Evolutionary conservation across 2,113 vertebrate genomes (phyloP), one percentile per base, ranked within the genome.

Genomic region (Perognathus longimembris): DNA sequence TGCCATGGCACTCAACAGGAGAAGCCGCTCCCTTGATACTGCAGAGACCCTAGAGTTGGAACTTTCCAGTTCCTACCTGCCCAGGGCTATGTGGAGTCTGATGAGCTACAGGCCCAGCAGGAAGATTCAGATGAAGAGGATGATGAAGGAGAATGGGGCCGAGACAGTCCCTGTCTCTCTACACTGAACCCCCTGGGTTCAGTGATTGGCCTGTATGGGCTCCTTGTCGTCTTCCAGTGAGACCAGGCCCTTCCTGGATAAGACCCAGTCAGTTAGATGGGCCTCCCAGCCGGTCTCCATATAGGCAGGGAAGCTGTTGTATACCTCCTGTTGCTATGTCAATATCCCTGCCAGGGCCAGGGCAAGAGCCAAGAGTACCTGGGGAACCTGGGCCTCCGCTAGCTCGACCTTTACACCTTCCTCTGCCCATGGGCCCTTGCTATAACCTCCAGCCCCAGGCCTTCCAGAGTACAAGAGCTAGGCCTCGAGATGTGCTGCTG

Each of bases 21-120:
- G 99, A 83, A 99, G 99, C 94, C 98, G 99, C 24, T 99, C 99
- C 5, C 98, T 99, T 14, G 99, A 99, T 94, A 99, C 98, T 0
- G 79, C 97, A 45, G 99, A 99, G 94, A 98, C 98, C 94, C 97
- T 99, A 95, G 99, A 99, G 78, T 95, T 98, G 6, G 98, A 99
- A 70, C 98, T 98, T 7, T 97, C 98, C 0, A 98, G 97, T 69
- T 71, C 96, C 1, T 98, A 7, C 95, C 95, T 10, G 96, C 32
- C 95, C 97, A 79, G 95, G 96, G 82, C 88, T 97, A 90, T 50
- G 26, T 87, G 42, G 95, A 93, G 7, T 95, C 93, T 38, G 92
- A 95, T 88, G 94, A 95, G 42, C 85, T 96, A 59, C 96, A 91
- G n/a, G 40, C 73, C 36, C 95, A 92, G 36, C 93, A 95, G 24